Evolutionary conservation across 2,888 invertebrate species (phyloP), one percentile per base, ranked within the genome.

Genomic region (Aelia acuminata): DNA sequence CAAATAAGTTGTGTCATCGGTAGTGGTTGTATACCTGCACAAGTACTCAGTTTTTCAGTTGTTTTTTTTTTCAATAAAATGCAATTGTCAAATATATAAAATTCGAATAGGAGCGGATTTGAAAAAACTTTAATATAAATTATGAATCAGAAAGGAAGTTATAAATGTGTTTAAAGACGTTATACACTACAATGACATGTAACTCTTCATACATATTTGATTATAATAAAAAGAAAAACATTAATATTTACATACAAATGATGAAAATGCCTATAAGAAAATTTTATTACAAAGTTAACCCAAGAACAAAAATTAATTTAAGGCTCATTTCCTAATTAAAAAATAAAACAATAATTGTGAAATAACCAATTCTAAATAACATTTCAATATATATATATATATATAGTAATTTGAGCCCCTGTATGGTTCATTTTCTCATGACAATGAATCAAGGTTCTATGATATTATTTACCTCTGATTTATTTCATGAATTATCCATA

Each of bases 401-500:
- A 80, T 43, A 43, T 80, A 3, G 5, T 80, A 80, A 43, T 31
- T 80, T 43, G 43, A 43, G n/a, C 39, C 11, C 15, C 43, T 80
- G 80, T 43, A 80, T 80, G 43, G 43, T 80, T 39, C 1, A 75
- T 39, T 75, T 39, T 75, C 22, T 39, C 39, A 75, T n/a, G 20
- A 1, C n/a, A 43, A 85, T 85, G 85, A 53, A 85, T 50, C 85
- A 18, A 50, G 85, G 85, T 85, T 53, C 85, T 13, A 85, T 22
- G 49, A 31, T 84, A 85, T 22, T 26, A 85, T 49, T 7, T 85
- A 85, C 85, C 85, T 50, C 35, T 31, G 85, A 39, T 85, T 35
- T 57, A 85, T 85, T 53, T 22, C 26, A 85, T 22, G 1, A 85
- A 85, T 43, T 80, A 8, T 80, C n/a, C 80, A 80, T 80, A 43